These are phyloP conservation scores for Orthosia gothica DNA, from an alignment of 2,888 invertebrate species.

Conservation along the genomic window DNA sequence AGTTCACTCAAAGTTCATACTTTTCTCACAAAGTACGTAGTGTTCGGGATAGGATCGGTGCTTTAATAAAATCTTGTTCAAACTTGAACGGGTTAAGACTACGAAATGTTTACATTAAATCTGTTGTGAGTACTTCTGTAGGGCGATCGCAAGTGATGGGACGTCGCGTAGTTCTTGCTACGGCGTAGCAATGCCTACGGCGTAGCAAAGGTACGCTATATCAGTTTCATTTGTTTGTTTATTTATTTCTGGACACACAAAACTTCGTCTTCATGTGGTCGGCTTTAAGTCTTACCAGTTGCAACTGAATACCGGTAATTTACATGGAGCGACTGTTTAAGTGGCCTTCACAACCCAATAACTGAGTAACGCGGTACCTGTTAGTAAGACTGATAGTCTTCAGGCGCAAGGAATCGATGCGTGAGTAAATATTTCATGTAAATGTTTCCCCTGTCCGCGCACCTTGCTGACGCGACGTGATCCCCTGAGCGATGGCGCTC, in stretches of 20 bases:
- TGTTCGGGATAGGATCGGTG: slow-evolving; percentile 11
- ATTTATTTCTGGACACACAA: too few species aligned
- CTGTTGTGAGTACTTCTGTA: slow-evolving; percentile 28
- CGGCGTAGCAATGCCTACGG: slow-evolving; percentile 33
- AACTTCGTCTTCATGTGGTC: background rate
- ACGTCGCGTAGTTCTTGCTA: slow-evolving; percentile 34
- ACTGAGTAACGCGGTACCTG: background rate
- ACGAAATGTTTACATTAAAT: slow-evolving; percentile 45
- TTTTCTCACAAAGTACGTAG: slow-evolving; percentile 16
- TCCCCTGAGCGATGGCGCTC: slow-evolving; percentile 58
- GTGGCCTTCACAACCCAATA: too few species aligned
- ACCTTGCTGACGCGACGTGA: slow-evolving; percentile 44
- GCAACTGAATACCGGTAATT: background rate
- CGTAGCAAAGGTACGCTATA: background rate
- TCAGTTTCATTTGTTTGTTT: too few species aligned
- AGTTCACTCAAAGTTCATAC: slow-evolving; percentile 32
- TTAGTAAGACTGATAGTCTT: background rate
- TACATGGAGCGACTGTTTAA: background rate
- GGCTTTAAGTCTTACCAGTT: background rate
- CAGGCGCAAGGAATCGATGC: background rate
- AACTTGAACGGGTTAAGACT: slow-evolving; percentile 37
- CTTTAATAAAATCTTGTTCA: slow-evolving; percentile 31
- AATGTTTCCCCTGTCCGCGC: slow-evolving; percentile 37
- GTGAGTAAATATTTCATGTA: slow-evolving; percentile 40
- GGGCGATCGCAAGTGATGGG: slow-evolving; percentile 12